These are phyloP conservation scores for Clivina fossor DNA, from an alignment of 2,888 invertebrate genomes.

Conservation along the genomic window DNA sequence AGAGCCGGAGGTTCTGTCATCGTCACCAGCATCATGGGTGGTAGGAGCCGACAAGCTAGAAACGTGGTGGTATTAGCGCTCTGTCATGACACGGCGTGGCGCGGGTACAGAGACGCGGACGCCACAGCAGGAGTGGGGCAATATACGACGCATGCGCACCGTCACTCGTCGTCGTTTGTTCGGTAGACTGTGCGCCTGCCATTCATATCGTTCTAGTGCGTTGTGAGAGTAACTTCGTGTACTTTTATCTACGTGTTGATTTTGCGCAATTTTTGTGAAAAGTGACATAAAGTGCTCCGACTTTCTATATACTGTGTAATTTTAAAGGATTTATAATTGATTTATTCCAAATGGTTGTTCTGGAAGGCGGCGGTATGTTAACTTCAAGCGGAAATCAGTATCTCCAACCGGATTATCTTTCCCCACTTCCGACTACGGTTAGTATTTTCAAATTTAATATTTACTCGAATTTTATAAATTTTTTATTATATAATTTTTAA, in stretches of 20 bases:
- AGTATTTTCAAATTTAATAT: conserved; percentile 55
- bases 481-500: conserved; percentile 23
- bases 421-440: conserved; percentile 93
- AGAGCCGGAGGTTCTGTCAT: conserved; percentile 53
- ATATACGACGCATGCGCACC: conserved; percentile 41
- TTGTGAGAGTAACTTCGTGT: conserved; percentile 36
- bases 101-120: conserved; percentile 30
- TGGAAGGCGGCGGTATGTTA: conserved; percentile 89
- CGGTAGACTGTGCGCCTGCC: conserved; percentile 34
- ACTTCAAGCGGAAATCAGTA: conserved; percentile 91
- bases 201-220: conserved; percentile 42
- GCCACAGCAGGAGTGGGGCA: conserved; percentile 33
- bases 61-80: conserved; percentile 55
- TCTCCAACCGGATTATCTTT: conserved; percentile 93
- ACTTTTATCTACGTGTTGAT: conserved; percentile 21
- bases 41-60: conserved; percentile 54
- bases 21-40: conserved; percentile 57
- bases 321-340: conserved; percentile 23
- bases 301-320: conserved; percentile 32
- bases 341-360: conserved; percentile 76
- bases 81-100: conserved; percentile 48
- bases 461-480: conserved; percentile 29
- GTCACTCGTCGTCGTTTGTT: conserved; percentile 11
- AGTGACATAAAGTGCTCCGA: conserved; percentile 36
- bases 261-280: conserved; percentile 25